Evolutionary conservation across 2,888 invertebrate genomes (phyloP), one percentile per base, ranked within the genome.

Genomic region (Petrolisthes manimaculis): DNA sequence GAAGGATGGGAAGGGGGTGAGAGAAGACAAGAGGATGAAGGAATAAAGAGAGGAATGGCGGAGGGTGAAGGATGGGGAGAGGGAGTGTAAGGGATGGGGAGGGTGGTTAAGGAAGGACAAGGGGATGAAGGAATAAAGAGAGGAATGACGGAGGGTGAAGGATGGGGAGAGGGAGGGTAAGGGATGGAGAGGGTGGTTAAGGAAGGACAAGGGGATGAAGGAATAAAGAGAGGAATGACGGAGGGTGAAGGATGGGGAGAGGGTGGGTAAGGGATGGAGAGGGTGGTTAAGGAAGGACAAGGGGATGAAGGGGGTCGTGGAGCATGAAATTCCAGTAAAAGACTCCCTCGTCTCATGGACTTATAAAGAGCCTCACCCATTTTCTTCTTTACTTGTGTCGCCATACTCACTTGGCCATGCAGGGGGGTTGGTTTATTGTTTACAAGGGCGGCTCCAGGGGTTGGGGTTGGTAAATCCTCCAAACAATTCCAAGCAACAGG

Each of bases 271-370:
- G 77, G 51, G 51, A 37, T 1, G 5, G 77, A 6, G 77, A 12
- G 24, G 24, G 5, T 8, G 77, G 12, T 37, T 37, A 37, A 37
- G n/a, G 77, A 1, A 9, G 51, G 53, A 53, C 77, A 77, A 53
- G 53, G 77, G 77, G 77, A 77, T 77, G 53, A 77, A 51, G 37
- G 54, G 12, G 77, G 77, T 77, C 77, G 77, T 77, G 77, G n/a
- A 37, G 77, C 77, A 77, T 77, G 77, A 77, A 77, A 77, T 77
- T 71, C 51, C 53, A 9, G 8, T 21, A 21, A 77, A 77, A 77
- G 51, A 37, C 8, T 24, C n/a, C 21, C 74, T 21, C 74, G 18
- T 21, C 74, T 4, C 77, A 71, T n/a, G n/a, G n/a, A n/a, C 61
- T 61, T 61, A 61, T 61, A 61, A 61, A 61, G 61, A 18, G 18